A percentile compares a stretch with the other conserved stretches of the same genome.
phyloP scores from a whole-genome alignment of 2,888 invertebrate genomes.

The Drosophila algonquin region DNA sequence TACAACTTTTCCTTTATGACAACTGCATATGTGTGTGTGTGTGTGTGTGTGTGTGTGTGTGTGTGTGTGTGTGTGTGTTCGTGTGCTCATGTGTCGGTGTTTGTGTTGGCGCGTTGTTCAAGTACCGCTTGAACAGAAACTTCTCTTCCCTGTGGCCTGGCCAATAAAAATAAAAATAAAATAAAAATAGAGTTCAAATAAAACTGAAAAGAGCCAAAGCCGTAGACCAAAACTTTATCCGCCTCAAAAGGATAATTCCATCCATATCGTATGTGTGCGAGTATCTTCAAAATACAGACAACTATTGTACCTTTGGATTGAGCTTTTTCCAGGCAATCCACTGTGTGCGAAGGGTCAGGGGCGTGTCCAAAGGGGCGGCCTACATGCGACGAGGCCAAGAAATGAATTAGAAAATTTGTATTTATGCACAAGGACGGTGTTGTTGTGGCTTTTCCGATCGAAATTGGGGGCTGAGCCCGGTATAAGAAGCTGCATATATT shows the following conservation, averaged over 20 bases:
- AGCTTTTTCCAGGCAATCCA: neutral
- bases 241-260: neutral
- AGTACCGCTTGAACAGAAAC: slow-evolving; percentile 59
- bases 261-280: neutral
- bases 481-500: neutral
- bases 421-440: neutral
- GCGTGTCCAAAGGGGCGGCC: neutral
- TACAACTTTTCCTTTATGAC: slow-evolving; percentile 74
- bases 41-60: neutral
- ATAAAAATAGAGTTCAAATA: slow-evolving; percentile 64
- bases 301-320: neutral
- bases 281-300: neutral
- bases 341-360: neutral
- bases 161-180: slow-evolving; percentile 67
- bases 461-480: neutral
- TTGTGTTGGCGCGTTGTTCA: slow-evolving; percentile 61
- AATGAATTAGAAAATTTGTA: slow-evolving; percentile 7
- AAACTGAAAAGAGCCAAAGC: slow-evolving; percentile 38
- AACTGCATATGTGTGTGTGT: slow-evolving; percentile 19
- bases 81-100: slow-evolving; percentile 15
- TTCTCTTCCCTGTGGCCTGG: slow-evolving; percentile 53
- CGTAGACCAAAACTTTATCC: slow-evolving; percentile 56
- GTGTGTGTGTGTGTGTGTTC: neutral
- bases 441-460: neutral
- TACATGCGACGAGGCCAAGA: neutral